phyloP scores from a whole-genome alignment of 2,113 vertebrate genomes.

The Varanus salvator region DNA sequence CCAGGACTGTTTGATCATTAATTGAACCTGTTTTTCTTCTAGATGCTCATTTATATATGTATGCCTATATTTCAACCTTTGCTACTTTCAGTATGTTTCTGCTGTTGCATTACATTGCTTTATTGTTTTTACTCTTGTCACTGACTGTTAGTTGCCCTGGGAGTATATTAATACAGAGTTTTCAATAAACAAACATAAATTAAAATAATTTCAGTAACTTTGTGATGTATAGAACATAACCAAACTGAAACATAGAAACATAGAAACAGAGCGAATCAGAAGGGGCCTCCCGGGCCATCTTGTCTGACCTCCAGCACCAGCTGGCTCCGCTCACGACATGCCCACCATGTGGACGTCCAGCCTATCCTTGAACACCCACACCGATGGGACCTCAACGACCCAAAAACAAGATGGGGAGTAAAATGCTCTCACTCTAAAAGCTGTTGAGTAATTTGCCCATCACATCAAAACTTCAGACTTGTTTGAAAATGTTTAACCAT shows the following conservation, averaged over 20 bases:
- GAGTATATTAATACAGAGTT: neutral
- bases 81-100: neutral
- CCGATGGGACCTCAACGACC: no score
- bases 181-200: neutral
- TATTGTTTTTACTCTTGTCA: neutral
- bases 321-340: no score
- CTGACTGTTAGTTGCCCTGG: neutral
- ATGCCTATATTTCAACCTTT: neutral
- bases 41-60: neutral
- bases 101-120: neutral
- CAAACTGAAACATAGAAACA: neutral
- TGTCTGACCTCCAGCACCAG: no score
- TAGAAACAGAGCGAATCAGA: no score
- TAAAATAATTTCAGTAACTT: neutral
- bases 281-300: no score
- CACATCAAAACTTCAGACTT: neutral
- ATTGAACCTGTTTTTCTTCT: neutral
- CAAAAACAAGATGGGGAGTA: constrained; percentile 26
- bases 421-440: constrained; percentile 9
- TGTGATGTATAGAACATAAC: constrained; percentile 3
- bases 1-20: no score
- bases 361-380: no score
- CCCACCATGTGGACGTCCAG: no score
- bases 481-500: constrained; percentile 22
- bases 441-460: constrained; percentile 7